These are phyloP conservation scores for Hemistola chrysoprasaria DNA, from an alignment of 2,888 invertebrate species.

Conservation along the genomic window DNA sequence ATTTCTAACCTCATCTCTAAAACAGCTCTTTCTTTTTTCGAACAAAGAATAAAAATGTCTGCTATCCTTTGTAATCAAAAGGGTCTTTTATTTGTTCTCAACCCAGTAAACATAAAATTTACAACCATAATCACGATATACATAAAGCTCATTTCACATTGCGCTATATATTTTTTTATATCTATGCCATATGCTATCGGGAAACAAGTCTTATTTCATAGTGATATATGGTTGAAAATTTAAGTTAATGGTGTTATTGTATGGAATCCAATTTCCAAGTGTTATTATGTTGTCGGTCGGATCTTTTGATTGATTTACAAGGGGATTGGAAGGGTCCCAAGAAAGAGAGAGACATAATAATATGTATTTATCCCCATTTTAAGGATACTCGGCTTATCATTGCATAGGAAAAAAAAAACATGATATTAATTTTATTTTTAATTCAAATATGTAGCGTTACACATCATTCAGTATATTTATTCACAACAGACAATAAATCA, in stretches of 20 bases:
- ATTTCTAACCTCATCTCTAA: slow-evolving; percentile 27
- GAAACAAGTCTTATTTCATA: not conserved
- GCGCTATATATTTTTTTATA: slow-evolving; percentile 24
- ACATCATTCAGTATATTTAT: no score
- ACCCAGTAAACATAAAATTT: slow-evolving; percentile 10
- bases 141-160: slow-evolving; percentile 38
- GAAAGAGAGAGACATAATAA: slow-evolving; percentile 8
- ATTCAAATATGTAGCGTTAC: no score
- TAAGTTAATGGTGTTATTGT: not conserved
- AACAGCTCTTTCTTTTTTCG: slow-evolving; percentile 28
- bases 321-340: slow-evolving; percentile 22
- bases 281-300: slow-evolving; percentile 11
- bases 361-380: not conserved
- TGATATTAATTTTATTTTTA: no score
- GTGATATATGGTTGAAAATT: not conserved
- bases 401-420: no score
- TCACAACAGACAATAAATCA: no score
- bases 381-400: no score
- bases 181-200: not conserved
- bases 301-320: slow-evolving; percentile 37
- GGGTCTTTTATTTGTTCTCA: slow-evolving; percentile 14
- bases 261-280: slow-evolving; percentile 9
- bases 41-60: slow-evolving; percentile 67
- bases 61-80: slow-evolving; percentile 38
- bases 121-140: slow-evolving; percentile 18